Percentiles rank a stretch among this genome's conserved stretches.
phyloP scores from a whole-genome alignment of 37 sponge, comb jelly and placozoan species.

The Ianthella basta region DNA sequence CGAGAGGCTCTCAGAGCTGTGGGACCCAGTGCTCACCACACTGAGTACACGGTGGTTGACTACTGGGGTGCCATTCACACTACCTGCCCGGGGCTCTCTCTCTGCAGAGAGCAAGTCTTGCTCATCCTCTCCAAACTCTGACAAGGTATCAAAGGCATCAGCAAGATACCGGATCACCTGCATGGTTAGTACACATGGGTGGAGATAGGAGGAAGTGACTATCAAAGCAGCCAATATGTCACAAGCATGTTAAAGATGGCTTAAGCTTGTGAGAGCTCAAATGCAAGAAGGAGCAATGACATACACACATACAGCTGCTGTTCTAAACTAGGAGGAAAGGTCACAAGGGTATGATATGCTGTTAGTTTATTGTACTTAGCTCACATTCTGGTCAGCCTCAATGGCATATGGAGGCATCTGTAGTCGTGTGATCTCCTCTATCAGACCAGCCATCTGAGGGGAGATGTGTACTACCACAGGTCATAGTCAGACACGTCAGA shows the following conservation, averaged over 20 bases:
- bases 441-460: constrained; percentile 53
- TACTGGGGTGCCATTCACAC: neutral
- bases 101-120: constrained; percentile 51
- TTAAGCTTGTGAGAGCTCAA: no score
- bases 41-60: constrained; percentile 22
- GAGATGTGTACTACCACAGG: neutral
- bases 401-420: constrained; percentile 60
- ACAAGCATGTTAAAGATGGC: no score
- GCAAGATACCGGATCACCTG: constrained; percentile 59
- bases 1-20: constrained; percentile 23
- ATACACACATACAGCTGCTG: no score
- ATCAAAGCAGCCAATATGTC: no score
- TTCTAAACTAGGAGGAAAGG: no score
- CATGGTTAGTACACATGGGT: neutral
- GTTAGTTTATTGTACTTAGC: neutral
- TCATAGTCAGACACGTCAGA: no score
- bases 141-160: constrained; percentile 32
- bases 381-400: constrained; percentile 54
- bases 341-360: no score
- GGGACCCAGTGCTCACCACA: constrained; percentile 9
- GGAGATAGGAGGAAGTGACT: no score
- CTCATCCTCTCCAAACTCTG: constrained; percentile 64
- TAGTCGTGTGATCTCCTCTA: constrained; percentile 63
- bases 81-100: constrained; percentile 38
- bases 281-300: no score